A percentile compares a stretch with the other conserved stretches of the same genome.
Evolutionary conservation across 2,797 vertebrate species (phyloP).

Genomic region (Karalla daura): DNA sequence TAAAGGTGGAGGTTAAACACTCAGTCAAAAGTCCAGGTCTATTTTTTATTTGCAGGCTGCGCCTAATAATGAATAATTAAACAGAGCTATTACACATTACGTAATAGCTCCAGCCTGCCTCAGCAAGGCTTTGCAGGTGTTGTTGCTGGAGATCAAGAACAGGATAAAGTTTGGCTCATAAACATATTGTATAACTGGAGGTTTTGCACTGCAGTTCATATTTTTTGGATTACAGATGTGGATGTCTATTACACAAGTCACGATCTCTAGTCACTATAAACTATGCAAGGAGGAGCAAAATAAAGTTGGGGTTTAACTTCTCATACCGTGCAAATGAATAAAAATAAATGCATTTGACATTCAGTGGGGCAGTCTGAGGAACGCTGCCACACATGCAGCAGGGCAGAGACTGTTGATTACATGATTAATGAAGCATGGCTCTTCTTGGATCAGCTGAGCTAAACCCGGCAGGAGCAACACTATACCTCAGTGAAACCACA

Average conservation of each 20-base stretch:
- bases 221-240: not conserved
- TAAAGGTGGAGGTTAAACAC: conserved; percentile 1
- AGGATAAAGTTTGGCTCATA: not conserved
- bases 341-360: not conserved
- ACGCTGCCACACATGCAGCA: not conserved
- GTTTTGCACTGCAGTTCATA: not conserved
- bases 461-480: conserved; percentile 21
- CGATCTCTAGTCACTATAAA: not conserved
- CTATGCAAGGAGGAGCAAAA: not conserved
- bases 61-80: conserved; percentile 10
- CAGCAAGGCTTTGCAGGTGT: conserved; percentile 18
- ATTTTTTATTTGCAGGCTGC: conserved; percentile 6
- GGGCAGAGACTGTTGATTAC: not conserved
- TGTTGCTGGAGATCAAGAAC: conserved; percentile 2
- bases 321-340: not conserved
- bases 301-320: not conserved
- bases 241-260: not conserved
- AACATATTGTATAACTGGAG: not conserved
- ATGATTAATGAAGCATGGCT: conserved; percentile 2
- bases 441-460: not conserved
- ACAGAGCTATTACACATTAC: not conserved
- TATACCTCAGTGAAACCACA: conserved; percentile 3
- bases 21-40: not conserved
- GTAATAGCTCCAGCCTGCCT: conserved; percentile 4
- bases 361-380: too few species aligned